Evolutionary conservation across 2,797 vertebrate genomes (phyloP).

Genomic region (Macropodus opercularis): DNA sequence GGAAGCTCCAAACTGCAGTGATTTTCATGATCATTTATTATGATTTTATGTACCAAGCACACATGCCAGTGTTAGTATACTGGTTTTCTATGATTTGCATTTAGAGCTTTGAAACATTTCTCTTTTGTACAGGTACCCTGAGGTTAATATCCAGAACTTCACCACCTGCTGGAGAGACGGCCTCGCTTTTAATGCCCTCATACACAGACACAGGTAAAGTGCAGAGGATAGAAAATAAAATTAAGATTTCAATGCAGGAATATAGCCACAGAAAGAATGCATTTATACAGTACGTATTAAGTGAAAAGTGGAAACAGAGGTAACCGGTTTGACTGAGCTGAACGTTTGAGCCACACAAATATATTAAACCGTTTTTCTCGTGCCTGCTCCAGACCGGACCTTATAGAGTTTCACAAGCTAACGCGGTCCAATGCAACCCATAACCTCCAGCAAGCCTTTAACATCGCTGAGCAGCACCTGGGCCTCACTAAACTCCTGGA

Average conservation of each 20-base stretch:
- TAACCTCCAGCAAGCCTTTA: slow-evolving; percentile 96
- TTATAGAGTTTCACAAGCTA: slow-evolving; percentile 93
- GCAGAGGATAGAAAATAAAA: too few relatives aligned
- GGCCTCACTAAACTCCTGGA: slow-evolving; percentile 95
- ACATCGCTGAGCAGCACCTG: slow-evolving; percentile 90
- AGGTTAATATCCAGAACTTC: slow-evolving; percentile 98
- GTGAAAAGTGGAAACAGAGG: accelerated
- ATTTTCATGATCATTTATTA: background rate
- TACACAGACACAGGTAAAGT: slow-evolving; percentile 91
- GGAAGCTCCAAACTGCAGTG: background rate
- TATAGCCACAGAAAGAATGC: background rate
- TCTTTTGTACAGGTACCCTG: slow-evolving; percentile 83
- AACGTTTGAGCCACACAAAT: background rate
- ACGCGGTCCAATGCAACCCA: slow-evolving; percentile 93
- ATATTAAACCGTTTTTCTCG: background rate
- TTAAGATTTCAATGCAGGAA: background rate
- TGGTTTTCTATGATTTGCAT: background rate
- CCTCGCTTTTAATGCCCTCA: slow-evolving; percentile 95
- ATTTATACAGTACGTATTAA: background rate
- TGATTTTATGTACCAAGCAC: background rate
- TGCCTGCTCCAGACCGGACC: slow-evolving; percentile 84
- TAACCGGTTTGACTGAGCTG: background rate
- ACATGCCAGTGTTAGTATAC: background rate
- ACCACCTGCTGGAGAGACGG: slow-evolving; percentile 97
- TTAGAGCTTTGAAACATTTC: background rate